Evolutionary conservation across 1,140 invertebrate species (phyloP).

Genomic region (Vanessa tameamea): DNA sequence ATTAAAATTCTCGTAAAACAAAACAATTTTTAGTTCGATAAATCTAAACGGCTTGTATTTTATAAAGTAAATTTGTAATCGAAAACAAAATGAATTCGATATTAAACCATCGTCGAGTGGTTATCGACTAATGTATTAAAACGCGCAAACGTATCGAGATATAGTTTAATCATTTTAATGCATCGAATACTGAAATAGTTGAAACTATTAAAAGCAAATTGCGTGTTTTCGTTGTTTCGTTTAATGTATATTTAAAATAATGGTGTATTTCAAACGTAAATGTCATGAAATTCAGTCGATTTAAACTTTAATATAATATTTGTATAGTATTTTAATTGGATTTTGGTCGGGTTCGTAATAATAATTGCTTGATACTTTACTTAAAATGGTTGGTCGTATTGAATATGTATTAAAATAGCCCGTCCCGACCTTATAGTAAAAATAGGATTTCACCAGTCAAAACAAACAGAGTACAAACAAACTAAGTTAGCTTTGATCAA

Average conservation of each 20-base stretch:
- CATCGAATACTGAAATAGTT: constrained; percentile 5
- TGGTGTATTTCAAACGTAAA: neutral
- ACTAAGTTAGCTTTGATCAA: too few relatives aligned
- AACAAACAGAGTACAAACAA: too few relatives aligned
- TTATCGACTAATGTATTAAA: neutral
- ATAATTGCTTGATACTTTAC: too few relatives aligned
- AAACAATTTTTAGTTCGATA: neutral
- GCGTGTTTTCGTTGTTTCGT: neutral
- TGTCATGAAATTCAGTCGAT: too few relatives aligned
- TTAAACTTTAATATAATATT: too few relatives aligned
- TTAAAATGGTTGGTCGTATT: too few relatives aligned
- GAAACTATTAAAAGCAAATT: neutral
- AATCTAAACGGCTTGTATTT: neutral
- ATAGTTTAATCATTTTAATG: constrained; percentile 10
- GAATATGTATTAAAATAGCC: too few relatives aligned
- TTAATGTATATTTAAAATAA: constrained; percentile 4
- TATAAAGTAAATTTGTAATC: neutral
- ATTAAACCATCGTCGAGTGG: neutral
- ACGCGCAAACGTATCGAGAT: neutral
- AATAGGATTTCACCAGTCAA: too few relatives aligned
- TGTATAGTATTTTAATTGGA: too few relatives aligned
- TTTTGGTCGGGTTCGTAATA: too few relatives aligned
- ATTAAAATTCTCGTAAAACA: neutral
- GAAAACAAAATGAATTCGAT: neutral
- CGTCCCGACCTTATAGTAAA: too few relatives aligned